phyloP scores from a whole-genome alignment of 2,113 vertebrate species.

The Scomber japonicus region DNA sequence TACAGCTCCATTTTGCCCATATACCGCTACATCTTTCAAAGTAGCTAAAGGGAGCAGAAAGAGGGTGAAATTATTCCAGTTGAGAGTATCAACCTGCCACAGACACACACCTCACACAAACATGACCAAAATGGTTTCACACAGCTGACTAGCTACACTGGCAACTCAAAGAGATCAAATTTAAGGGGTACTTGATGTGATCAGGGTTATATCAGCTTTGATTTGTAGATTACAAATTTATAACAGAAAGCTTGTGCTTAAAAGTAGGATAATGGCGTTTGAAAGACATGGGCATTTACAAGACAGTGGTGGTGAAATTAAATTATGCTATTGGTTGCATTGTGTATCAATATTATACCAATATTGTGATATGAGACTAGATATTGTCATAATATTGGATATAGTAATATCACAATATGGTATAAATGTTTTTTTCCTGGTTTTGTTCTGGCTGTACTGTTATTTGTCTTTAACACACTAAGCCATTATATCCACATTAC shows the following conservation, averaged over 20 bases:
- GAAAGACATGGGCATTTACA: background rate
- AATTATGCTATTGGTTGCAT: background rate
- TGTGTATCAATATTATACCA: too few species aligned
- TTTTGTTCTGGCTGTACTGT: too few species aligned
- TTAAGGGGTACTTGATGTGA: constrained; percentile 13
- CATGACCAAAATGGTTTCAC: background rate
- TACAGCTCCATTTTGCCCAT: constrained; percentile 20
- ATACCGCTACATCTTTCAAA: constrained; percentile 30
- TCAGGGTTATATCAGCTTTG: background rate
- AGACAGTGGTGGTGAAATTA: background rate
- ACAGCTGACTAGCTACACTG: background rate
- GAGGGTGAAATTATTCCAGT: constrained; percentile 40
- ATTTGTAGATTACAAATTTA: background rate
- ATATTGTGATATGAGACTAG: too few species aligned
- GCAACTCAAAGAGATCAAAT: constrained; percentile 5
- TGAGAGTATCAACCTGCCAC: background rate
- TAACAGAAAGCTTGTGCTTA: background rate
- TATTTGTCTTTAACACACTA: too few species aligned
- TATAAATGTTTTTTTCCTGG: too few species aligned
- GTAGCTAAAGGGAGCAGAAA: constrained; percentile 18
- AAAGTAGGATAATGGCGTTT: background rate
- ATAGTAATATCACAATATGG: too few species aligned
- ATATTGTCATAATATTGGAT: too few species aligned
- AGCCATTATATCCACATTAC: too few species aligned
- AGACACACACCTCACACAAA: background rate